These are phyloP conservation scores for Dendronephthya gigantea DNA, from an alignment of 64 coral and sea anemone species.

Conservation along the genomic window DNA sequence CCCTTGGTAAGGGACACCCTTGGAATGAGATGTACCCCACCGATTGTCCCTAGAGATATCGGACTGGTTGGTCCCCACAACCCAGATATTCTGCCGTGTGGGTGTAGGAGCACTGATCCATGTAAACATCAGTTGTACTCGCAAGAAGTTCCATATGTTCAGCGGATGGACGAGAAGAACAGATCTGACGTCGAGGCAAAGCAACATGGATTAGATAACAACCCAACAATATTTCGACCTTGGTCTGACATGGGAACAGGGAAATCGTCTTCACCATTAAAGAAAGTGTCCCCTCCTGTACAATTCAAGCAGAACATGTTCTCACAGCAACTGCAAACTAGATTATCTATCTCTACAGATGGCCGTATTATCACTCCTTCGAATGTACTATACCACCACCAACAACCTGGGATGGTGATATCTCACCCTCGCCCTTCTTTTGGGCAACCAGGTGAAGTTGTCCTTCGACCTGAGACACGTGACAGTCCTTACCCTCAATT, in stretches of 20 bases:
- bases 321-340: neutral
- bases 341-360: neutral
- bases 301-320: neutral
- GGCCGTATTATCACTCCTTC: neutral
- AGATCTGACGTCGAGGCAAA: neutral
- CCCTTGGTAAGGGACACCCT: neutral
- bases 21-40: neutral
- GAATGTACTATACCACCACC: neutral
- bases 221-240: neutral
- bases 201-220: neutral
- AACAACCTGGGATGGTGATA: neutral
- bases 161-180: neutral
- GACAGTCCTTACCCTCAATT: neutral
- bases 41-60: neutral
- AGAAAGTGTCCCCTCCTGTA: neutral
- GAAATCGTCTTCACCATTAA: neutral
- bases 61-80: neutral
- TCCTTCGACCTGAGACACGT: neutral
- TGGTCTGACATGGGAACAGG: neutral
- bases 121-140: conserved; percentile 7
- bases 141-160: neutral
- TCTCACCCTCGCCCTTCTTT: neutral
- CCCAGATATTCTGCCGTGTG: neutral
- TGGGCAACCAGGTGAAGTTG: neutral
- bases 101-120: neutral